phyloP scores from a whole-genome alignment of 1,140 invertebrate species.

The Planococcus citri region DNA sequence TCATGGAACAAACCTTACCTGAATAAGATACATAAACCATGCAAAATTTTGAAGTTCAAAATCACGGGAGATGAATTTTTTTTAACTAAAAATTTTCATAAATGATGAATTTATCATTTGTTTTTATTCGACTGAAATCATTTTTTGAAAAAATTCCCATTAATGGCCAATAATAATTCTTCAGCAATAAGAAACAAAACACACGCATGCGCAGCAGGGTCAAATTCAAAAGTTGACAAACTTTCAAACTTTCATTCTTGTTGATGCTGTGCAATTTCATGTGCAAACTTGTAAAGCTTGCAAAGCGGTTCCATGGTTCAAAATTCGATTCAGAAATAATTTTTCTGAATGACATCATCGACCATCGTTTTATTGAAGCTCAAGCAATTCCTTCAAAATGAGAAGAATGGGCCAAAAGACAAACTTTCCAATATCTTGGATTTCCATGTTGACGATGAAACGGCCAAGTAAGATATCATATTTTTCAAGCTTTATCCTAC shows the following conservation, averaged over 20 bases:
- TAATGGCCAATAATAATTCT: not conserved
- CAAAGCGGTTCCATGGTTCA: too few relatives aligned
- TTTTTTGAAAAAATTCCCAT: too few relatives aligned
- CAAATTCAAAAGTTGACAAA: too few relatives aligned
- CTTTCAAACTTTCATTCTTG: too few relatives aligned
- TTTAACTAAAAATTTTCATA: not conserved
- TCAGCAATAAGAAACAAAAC: too few relatives aligned
- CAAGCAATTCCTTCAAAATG: not conserved
- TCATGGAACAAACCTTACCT: not conserved
- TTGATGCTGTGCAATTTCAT: too few relatives aligned
- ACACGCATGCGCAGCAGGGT: too few relatives aligned
- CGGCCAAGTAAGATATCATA: slow-evolving; percentile 43
- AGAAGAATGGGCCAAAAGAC: slow-evolving; percentile 40
- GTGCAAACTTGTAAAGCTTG: too few relatives aligned
- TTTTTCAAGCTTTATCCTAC: slow-evolving; percentile 22
- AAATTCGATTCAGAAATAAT: too few relatives aligned
- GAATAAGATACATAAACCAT: not conserved
- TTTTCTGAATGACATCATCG: too few relatives aligned
- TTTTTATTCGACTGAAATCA: not conserved
- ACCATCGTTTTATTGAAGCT: too few relatives aligned
- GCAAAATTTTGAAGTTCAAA: not conserved
- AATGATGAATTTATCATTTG: not conserved
- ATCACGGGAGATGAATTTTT: not conserved
- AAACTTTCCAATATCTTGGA: slow-evolving; percentile 44
- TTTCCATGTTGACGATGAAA: slow-evolving; percentile 48